Evolutionary conservation across 2,888 invertebrate species (phyloP).

Genomic region (Pardosa pseudoannulata): DNA sequence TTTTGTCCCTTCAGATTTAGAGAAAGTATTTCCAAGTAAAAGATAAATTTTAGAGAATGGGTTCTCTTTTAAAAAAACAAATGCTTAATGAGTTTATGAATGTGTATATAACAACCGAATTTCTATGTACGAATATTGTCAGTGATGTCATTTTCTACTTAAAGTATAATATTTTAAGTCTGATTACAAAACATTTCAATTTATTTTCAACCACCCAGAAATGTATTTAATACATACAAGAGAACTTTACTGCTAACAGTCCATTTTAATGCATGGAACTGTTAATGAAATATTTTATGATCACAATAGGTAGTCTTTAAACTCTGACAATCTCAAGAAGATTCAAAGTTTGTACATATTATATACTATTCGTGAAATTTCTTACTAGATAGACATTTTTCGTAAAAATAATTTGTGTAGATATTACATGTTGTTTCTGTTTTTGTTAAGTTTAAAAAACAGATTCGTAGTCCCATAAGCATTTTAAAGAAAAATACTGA

Average conservation of each 20-base stretch:
- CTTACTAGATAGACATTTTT: slow-evolving; percentile 16
- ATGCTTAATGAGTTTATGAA: no score
- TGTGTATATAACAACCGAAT: no score
- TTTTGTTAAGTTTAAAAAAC: not conserved
- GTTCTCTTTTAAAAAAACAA: no score
- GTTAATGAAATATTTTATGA: not conserved
- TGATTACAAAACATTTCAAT: not conserved
- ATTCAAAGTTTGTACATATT: slow-evolving; percentile 68
- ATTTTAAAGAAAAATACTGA: no score
- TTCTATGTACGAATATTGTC: no score
- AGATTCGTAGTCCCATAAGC: not conserved
- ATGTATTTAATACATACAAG: not conserved
- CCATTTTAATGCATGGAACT: slow-evolving; percentile 18
- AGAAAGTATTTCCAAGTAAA: no score
- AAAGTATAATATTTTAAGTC: no score
- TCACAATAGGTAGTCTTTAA: slow-evolving; percentile 38
- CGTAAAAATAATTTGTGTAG: not conserved
- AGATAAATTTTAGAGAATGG: no score
- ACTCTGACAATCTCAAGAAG: slow-evolving; percentile 52
- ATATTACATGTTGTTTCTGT: not conserved
- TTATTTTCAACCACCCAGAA: slow-evolving; percentile 16
- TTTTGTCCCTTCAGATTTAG: no score
- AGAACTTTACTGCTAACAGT: not conserved
- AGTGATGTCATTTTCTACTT: no score
- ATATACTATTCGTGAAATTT: slow-evolving; percentile 22